Percentiles rank a stretch among this genome's conserved stretches.
Evolutionary conservation across 2,113 vertebrate genomes (phyloP).

Genomic region (Gallinago undulata): DNA sequence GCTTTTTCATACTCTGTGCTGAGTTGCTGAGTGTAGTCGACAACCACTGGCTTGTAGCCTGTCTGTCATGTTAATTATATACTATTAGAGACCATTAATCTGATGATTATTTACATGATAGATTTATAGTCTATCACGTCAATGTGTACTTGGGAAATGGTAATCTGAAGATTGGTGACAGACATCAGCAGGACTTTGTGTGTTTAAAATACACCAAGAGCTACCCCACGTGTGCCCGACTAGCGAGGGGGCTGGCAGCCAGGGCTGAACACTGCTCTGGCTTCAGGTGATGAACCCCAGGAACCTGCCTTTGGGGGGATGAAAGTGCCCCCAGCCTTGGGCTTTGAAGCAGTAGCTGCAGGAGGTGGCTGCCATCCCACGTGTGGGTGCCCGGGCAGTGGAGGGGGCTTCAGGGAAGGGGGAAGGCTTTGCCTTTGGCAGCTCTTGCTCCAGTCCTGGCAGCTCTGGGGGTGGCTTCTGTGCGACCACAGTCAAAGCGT

Average conservation of each 20-base stretch:
- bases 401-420: neutral
- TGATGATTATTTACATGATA: conserved; percentile 60
- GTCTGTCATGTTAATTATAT: conserved; percentile 67
- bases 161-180: neutral
- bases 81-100: conserved; percentile 67
- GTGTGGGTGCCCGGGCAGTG: neutral
- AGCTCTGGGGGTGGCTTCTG: neutral
- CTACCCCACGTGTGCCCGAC: neutral
- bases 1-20: neutral
- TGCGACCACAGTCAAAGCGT: fast-evolving
- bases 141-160: neutral
- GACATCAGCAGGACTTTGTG: neutral
- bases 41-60: conserved; percentile 49
- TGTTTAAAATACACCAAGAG: neutral
- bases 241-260: neutral
- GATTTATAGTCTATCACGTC: conserved; percentile 50
- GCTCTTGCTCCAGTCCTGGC: neutral
- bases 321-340: neutral
- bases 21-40: neutral
- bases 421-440: neutral
- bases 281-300: neutral
- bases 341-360: neutral
- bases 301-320: neutral
- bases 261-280: neutral
- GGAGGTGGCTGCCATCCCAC: neutral